Conservation (phyloP, 2,113 vertebrate species). For the Varanus komodoensis region DNA sequence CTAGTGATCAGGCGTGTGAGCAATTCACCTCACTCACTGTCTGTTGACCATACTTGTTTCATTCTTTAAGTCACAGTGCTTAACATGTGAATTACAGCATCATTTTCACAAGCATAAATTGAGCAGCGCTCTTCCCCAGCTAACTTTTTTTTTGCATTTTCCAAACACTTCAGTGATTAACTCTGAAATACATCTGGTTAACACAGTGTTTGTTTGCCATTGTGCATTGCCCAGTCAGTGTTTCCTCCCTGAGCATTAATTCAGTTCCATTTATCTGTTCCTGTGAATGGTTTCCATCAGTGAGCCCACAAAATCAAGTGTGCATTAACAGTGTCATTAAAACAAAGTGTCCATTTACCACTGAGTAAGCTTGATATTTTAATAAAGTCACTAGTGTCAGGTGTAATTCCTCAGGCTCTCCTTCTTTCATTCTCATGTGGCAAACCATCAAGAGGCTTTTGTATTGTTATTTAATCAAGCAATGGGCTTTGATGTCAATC, state of each 20-base stretch:
- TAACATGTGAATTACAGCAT: neutral
- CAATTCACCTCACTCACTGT: neutral
- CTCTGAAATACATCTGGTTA: neutral
- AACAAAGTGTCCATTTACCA: constrained; percentile 44
- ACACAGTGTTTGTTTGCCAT: neutral
- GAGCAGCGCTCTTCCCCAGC: neutral
- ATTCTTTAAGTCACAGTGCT: neutral
- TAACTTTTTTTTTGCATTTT: neutral
- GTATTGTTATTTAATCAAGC: neutral
- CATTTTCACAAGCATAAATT: neutral
- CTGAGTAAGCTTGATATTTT: constrained; percentile 39
- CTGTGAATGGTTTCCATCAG: neutral
- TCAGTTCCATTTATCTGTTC: constrained; percentile 26
- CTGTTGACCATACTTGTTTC: neutral
- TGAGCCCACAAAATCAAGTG: constrained; percentile 39
- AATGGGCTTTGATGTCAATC: neutral
- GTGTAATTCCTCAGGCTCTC: neutral
- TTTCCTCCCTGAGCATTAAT: accelerated
- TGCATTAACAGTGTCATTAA: constrained; percentile 63
- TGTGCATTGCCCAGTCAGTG: neutral
- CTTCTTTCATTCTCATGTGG: neutral
- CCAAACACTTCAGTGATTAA: neutral
- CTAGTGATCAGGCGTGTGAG: neutral
- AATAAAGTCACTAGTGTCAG: neutral
- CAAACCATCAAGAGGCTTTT: neutral